Evolutionary conservation across 2,113 vertebrate species (phyloP), one percentile per base, ranked within the genome.

Genomic region (Aldabrachelys gigantea): DNA sequence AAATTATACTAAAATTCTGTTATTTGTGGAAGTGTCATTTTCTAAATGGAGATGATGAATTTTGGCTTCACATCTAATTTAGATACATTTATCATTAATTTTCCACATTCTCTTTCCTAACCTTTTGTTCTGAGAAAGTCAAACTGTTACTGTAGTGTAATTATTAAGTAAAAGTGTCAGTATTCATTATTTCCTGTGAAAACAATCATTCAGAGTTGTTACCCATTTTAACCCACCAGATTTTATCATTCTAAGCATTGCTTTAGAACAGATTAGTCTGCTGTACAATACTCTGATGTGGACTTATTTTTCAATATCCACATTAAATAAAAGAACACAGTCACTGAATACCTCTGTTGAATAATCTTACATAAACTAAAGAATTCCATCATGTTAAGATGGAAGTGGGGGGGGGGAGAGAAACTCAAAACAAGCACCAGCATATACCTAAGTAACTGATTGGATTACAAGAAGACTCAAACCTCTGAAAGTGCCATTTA

Each of bases 401-500:
- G n/a, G 47, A 89, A 91, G 41, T 4, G 41, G 41, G 41, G 41
- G 41, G 41, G 41, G 6, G 50, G 27, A 13, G 69, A 50, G 80
- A 84, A 8, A 90, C 25, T 6, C 19, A 88, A 80, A 53, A 53
- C 22, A 90, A 76, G 41, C 7, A 53, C 53, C 75, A 44, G 50
- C 29, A 76, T 83, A 56, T 84, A 84, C 56, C 47, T 92, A 88
- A 69, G 82, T 69, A 90, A 85, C 72, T 88, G 85, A 69, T 19
- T 65, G 75, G 72, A 85, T 29, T 76, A 85, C 88, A 81, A 89
- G 29, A 38, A 88, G 47, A 93, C 84, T 31, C 24, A 95, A 94
- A 92, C 12, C 47, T 89, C 41, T 57, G 53, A 53, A 89, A 89
- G 65, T 79, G 56, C 89, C 19, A 11, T 4, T 75, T 65, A 79